Evolutionary conservation across 2,113 vertebrate genomes (phyloP).

Genomic region (Columba janthina): DNA sequence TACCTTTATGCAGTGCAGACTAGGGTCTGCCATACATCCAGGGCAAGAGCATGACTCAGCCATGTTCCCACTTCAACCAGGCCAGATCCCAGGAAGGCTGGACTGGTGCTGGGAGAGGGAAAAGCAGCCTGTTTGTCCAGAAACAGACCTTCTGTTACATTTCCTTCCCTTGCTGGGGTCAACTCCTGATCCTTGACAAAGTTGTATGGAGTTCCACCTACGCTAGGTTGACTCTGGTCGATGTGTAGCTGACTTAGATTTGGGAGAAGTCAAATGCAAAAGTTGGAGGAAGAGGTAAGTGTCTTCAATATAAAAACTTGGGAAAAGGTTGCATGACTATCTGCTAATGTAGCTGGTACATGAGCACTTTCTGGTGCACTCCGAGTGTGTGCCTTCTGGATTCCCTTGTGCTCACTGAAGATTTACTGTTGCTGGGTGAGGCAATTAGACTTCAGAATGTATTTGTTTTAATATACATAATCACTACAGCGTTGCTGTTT

Average conservation of each 20-base stretch:
- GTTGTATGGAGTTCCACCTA: fast-evolving
- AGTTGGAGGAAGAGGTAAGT: neutral
- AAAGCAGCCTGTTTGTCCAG: neutral
- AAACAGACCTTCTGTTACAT: neutral
- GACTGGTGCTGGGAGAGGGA: neutral
- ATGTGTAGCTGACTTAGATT: neutral
- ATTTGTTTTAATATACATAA: neutral
- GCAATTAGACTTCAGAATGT: neutral
- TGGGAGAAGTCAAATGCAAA: neutral
- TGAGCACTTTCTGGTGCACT: neutral
- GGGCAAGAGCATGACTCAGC: fast-evolving
- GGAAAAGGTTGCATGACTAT: neutral
- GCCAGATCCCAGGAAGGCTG: neutral
- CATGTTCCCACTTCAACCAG: fast-evolving
- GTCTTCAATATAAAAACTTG: neutral
- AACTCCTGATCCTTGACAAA: neutral
- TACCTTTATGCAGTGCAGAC: neutral
- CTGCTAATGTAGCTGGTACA: fast-evolving
- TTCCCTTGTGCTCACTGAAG: neutral
- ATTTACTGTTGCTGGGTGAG: neutral
- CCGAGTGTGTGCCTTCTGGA: neutral
- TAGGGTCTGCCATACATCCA: fast-evolving
- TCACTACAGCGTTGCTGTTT: neutral
- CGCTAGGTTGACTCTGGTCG: fast-evolving
- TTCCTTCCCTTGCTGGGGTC: neutral